Base-by-base conservation (phyloP, 2,797 vertebrate genomes). In the Amniataba percoides region DNA sequence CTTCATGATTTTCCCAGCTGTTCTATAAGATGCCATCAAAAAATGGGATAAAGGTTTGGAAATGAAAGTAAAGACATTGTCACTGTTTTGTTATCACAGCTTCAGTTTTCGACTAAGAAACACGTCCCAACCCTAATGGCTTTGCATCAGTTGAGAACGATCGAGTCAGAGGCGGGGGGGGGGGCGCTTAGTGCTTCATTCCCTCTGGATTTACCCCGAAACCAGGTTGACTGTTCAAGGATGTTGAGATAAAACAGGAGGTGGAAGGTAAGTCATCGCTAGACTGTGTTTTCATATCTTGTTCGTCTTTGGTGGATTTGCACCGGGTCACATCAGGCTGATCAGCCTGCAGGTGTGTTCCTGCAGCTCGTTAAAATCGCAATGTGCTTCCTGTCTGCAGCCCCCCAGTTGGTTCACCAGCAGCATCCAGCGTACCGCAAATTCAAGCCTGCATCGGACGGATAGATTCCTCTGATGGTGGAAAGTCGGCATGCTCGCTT, bases 281-380 rank as follows among this genome's bases (percentile, higher is more conserved):
- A 58, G 13, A 72, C 48, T 70, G 36, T 40, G 57, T 74, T 81
- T 80, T 83, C 57, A 76, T 77, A 39, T 78, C 18, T 58, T 51
- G 8, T 13, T 58, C 0, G 14, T 73, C 63, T 74, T 27, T 42
- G 49, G 40, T 78, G 74, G 34, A 63, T 87, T 80, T 65, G 49
- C 45, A 64, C 19, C 0, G 19, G 27, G 65, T 64, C 80, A 66
- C 51, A 70, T 71, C 60, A 79, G 61, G 71, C 43, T 60, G 68
- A 78, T 74, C 61, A 63, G 59, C 62, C 23, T n/a, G 21, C 56
- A 66, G 51, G 51, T 71, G 53, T 60, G 69, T 69, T 70, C 25
- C 55, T 12, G 31, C 21, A 40, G 16, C 27, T 62, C 40, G 71
- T 76, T 66, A 23, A 53, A 82, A 67, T 66, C 11, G 0, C 27